Evolutionary conservation across 2,113 vertebrate genomes (phyloP), one percentile per base, ranked within the genome.

Genomic region (Corvus hawaiiensis): DNA sequence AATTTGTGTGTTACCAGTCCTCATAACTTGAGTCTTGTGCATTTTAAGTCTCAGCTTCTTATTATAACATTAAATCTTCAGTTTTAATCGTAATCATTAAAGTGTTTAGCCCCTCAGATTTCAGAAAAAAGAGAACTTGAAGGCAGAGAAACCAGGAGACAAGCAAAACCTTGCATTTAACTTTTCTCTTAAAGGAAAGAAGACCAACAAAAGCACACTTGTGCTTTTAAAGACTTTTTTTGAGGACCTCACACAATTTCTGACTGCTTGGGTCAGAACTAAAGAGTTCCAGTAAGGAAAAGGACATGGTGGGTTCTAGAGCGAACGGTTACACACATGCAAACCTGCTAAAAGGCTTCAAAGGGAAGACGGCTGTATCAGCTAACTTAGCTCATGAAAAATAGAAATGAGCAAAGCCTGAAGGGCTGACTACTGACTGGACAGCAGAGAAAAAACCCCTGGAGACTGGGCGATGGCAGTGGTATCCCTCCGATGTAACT

Each of bases 41-140:
- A 20, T 71, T 89, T 66, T 79, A 74, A 41, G 33, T 52, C 33
- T 91, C 27, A 87, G 54, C n/a, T 89, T 73, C 32, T 91, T 69
- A 75, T 55, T 51, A 73, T 6, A 22, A 39, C 54, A 95, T 85
- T 91, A 89, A 87, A 90, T 74, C 19, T 84, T 71, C 58, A 55
- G 28, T 46, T 93, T 82, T 64, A 48, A 84, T 59, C 1, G 2
- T 18, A 79, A 19, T n/a, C 55, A 63, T 35, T 80, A 61, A 81
- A 75, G 23, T 44, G 39, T 71, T 48, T 73, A 95, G 13, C 6
- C 7, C 7, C 7, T 81, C 0, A 1, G 35, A 35, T 88, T 88
- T 94, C 39, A 56, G 55, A 22, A 71, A 54, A 64, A 32, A 37
- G 37, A 62, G 9, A 14, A 81, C 13, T 37, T 32, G n/a, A 82